These are phyloP conservation scores for Leucoma salicis DNA, from an alignment of 2,888 invertebrate genomes.

Conservation along the genomic window DNA sequence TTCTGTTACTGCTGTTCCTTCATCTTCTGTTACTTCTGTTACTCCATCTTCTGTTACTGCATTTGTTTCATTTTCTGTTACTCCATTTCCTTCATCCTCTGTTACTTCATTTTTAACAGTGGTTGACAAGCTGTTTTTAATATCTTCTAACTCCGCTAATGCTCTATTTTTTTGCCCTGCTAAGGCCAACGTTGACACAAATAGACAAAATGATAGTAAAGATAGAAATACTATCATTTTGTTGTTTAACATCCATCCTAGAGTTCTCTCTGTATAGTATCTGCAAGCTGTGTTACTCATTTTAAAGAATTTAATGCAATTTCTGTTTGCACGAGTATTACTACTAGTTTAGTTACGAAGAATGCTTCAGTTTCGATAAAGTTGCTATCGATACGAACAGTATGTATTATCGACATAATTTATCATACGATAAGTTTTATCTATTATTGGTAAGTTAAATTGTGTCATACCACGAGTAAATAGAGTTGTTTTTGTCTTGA, in stretches of 20 bases:
- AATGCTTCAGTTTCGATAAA: constrained; percentile 18
- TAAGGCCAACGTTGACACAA: constrained; percentile 61
- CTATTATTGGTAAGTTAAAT: background rate
- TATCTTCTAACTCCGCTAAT: constrained; percentile 37
- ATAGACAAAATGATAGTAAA: constrained; percentile 58
- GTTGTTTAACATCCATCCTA: constrained; percentile 65
- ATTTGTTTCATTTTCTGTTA: background rate
- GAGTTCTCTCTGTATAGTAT: constrained; percentile 52
- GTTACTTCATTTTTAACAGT: background rate
- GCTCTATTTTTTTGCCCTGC: constrained; percentile 59
- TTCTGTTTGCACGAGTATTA: constrained; percentile 18
- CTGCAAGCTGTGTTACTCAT: constrained; percentile 39
- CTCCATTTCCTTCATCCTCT: background rate
- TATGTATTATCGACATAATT: constrained; percentile 8
- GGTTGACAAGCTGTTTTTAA: constrained; percentile 5
- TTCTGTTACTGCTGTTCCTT: too few relatives aligned
- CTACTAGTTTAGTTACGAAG: constrained; percentile 8
- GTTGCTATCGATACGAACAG: constrained; percentile 16
- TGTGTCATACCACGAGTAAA: background rate
- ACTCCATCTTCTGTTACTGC: background rate
- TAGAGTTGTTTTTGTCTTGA: background rate
- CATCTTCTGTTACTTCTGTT: background rate
- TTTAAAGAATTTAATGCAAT: background rate
- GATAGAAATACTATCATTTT: constrained; percentile 64
- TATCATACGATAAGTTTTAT: constrained; percentile 22